These are phyloP conservation scores for Channallabes apus DNA, from an alignment of 2,797 vertebrate genomes.

Conservation along the genomic window DNA sequence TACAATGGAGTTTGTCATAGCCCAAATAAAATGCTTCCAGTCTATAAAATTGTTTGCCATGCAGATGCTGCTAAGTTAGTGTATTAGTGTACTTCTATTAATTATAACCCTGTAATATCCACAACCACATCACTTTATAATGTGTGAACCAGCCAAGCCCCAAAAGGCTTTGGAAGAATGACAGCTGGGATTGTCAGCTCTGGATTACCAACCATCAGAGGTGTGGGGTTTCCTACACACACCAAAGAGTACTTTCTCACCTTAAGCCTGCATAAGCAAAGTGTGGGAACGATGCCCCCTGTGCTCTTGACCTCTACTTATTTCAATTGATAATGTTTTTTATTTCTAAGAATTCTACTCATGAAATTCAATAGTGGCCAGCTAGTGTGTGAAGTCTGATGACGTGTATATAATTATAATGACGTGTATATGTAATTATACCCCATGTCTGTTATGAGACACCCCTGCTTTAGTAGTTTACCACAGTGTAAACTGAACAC, in stretches of 20 bases:
- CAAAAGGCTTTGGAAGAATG: constrained; percentile 15
- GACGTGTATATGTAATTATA: too few species aligned
- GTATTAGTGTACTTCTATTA: neutral
- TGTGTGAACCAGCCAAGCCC: neutral
- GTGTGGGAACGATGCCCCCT: constrained; percentile 51
- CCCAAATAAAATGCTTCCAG: neutral
- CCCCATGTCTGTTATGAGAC: neutral
- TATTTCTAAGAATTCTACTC: neutral
- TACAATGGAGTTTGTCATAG: too few species aligned
- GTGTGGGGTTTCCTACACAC: constrained; percentile 54
- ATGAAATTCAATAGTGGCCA: neutral
- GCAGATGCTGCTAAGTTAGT: neutral
- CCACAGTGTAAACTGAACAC: neutral
- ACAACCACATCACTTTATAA: neutral
- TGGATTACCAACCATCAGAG: constrained; percentile 25
- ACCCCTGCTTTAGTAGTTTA: neutral
- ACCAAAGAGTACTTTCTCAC: constrained; percentile 69
- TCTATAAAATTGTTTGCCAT: neutral
- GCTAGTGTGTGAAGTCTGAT: neutral
- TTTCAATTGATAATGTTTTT: constrained; percentile 33
- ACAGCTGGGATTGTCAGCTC: constrained; percentile 17
- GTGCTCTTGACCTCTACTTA: constrained; percentile 1
- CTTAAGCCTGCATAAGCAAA: constrained; percentile 60
- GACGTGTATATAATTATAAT: too few species aligned
- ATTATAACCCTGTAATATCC: neutral